Evolutionary conservation across 2,113 vertebrate species (phyloP).

Genomic region (Seriola rivoliana): DNA sequence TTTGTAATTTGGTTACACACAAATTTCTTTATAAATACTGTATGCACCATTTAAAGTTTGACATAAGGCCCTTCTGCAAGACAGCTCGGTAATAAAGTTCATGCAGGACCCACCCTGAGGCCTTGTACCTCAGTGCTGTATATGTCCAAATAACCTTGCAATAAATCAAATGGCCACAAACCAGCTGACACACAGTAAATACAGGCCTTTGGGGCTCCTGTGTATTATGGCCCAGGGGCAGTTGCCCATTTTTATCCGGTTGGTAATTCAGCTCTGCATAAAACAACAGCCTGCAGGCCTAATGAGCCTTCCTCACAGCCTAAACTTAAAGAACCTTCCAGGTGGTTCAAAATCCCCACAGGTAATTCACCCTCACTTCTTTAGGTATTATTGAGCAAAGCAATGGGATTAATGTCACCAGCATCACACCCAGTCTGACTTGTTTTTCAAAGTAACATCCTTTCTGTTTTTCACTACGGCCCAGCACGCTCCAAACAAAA

Average conservation of each 20-base stretch:
- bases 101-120: background rate
- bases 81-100: background rate
- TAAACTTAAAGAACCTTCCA: background rate
- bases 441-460: constrained; percentile 18
- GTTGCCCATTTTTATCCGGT: background rate
- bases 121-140: background rate
- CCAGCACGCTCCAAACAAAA: constrained; percentile 15
- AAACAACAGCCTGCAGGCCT: background rate
- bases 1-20: background rate
- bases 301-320: background rate
- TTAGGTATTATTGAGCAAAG: constrained; percentile 4
- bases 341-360: constrained; percentile 13
- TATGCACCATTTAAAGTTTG: background rate
- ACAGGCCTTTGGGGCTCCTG: no score
- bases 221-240: background rate
- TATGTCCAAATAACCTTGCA: background rate
- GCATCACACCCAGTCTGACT: constrained; percentile 3
- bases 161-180: background rate
- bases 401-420: background rate
- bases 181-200: background rate
- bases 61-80: background rate
- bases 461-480: background rate
- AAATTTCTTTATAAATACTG: background rate
- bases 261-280: constrained; percentile 3
- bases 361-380: background rate